Base-by-base conservation (phyloP, 2,888 invertebrate genomes). In the Cephus runcator region DNA sequence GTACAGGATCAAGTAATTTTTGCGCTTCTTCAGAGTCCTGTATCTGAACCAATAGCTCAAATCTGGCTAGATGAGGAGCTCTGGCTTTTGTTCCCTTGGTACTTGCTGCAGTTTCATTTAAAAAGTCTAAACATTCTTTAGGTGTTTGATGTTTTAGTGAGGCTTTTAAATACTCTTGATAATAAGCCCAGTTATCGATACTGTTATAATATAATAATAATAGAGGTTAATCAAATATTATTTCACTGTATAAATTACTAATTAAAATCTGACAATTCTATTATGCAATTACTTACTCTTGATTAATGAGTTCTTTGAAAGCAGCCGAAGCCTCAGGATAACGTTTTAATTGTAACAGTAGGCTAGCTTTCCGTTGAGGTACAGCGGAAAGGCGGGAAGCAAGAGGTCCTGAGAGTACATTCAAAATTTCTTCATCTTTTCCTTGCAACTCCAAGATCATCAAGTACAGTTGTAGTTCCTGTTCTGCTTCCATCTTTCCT, bases 401-500 rank as follows among this genome's bases (percentile, higher is more conserved):
- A 79, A 98, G 91, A 0, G 96, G 95, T 1, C 97, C 95, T 80
- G 96, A 95, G n/a, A 98, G 92, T 79, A 98, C 95, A 77, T 95
- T 94, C 69, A 98, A 91, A 15, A 97, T 96, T 87, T 97, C 97
- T 84, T 95, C 94, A 92, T 95, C 95, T 91, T 98, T 98, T 68
- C 94, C 94, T 90, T 96, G 95, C 30, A 95, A 92, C 87, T 97
- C 95, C 74, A 97, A 92, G 81, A 99, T 96, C 93, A 98, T 96
- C 78, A 98, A 93, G 92, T 98, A 98, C 73, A 99, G 93, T 79
- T 97, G 95, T 0, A 98, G 96, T 91, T 99, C 99, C 92, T 98
- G 98, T 90, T 98, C 98, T 0, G 98, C 97, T 90, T 98, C 97
- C 88, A 98, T 93, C 92, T 97, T 97, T 84, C 96, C 95, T 81